Percentiles rank a stretch among this genome's conserved stretches.
Evolutionary conservation across 2,888 invertebrate species (phyloP).

Genomic region (Drosophila paranaensis): DNA sequence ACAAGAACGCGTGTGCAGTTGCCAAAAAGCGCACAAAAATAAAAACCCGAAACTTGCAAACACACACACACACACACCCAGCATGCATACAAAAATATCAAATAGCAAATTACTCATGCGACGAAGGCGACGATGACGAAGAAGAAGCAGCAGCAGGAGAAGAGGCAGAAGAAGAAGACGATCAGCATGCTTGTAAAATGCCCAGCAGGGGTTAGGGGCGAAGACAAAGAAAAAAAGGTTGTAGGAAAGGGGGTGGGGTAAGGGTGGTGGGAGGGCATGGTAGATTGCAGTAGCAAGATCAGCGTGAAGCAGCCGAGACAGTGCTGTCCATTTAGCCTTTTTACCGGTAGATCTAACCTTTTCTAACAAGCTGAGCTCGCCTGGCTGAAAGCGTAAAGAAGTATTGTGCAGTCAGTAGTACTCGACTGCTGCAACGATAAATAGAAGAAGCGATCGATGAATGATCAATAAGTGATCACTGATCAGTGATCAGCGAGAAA

Average conservation of each 20-base stretch:
- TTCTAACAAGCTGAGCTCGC: too few species aligned
- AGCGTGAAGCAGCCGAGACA: neutral
- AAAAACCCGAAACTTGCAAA: constrained; percentile 58
- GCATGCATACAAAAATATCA: constrained; percentile 67
- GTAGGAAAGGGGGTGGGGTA: neutral
- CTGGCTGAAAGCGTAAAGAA: too few species aligned
- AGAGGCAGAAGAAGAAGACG: neutral
- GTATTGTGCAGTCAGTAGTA: neutral
- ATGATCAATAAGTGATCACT: neutral
- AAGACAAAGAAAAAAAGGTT: neutral
- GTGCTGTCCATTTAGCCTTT: neutral
- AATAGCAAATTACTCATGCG: constrained; percentile 81
- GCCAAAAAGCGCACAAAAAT: constrained; percentile 55
- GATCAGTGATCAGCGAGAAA: neutral
- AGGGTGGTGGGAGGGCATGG: neutral
- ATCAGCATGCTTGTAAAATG: constrained; percentile 19
- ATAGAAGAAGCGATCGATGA: neutral
- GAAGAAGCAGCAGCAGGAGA: neutral
- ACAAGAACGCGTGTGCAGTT: constrained; percentile 58
- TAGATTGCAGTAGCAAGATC: neutral
- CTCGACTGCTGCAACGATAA: neutral
- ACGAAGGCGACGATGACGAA: constrained; percentile 37
- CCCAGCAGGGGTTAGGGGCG: constrained; percentile 3
- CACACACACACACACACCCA: constrained; percentile 17
- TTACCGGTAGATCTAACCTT: neutral